Evolutionary conservation across 1,140 invertebrate species (phyloP).

Genomic region (Trichonephila clavipes): DNA sequence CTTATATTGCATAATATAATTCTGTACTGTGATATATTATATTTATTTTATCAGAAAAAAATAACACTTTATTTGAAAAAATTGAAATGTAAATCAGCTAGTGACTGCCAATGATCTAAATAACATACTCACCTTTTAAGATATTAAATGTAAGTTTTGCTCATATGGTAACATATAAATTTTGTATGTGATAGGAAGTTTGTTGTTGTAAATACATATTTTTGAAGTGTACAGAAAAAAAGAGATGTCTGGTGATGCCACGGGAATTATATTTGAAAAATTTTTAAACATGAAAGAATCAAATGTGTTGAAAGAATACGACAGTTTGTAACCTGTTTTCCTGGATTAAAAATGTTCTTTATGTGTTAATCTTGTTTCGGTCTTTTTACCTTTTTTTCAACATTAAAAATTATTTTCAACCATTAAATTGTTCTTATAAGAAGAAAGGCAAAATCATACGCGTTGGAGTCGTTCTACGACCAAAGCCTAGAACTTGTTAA

Average conservation of each 20-base stretch:
- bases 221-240: conserved; percentile 44
- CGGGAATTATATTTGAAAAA: conserved; percentile 38
- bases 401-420: too few relatives aligned
- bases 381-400: not conserved
- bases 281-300: conserved; percentile 13
- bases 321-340: conserved; percentile 55
- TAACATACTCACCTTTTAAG: not conserved
- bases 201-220: conserved; percentile 56
- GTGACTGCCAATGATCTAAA: conserved; percentile 22
- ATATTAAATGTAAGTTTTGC: not conserved
- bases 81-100: not conserved
- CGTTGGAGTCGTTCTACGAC: too few relatives aligned
- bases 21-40: not conserved
- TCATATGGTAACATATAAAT: conserved; percentile 36
- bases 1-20: too few relatives aligned
- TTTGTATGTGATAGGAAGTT: not conserved
- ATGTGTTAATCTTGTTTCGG: conserved; percentile 25
- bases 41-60: not conserved
- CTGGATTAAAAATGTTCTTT: conserved; percentile 65
- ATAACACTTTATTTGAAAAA: not conserved
- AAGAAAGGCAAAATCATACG: too few relatives aligned
- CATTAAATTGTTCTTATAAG: too few relatives aligned
- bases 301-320: conserved; percentile 28
- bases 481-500: too few relatives aligned
- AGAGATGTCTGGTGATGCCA: not conserved